Base-by-base conservation (phyloP, 1,140 invertebrate genomes). In the Danaus plexippus region DNA sequence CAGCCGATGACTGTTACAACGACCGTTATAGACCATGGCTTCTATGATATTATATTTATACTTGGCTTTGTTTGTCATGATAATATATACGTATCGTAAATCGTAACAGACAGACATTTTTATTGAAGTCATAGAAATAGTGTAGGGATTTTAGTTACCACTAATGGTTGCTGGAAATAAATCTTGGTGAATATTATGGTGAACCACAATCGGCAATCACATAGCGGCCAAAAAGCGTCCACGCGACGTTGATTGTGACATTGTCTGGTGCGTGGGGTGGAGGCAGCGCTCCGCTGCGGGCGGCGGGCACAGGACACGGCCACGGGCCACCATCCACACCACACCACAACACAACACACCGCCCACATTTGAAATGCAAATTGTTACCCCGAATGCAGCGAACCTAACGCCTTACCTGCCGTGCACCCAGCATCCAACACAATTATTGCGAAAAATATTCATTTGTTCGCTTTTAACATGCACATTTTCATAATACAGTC, bases 361-460 rank as follows among this genome's bases (percentile, higher is more conserved):
- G 71, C 76, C 79, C 76, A 71, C 73, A 86, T 86, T 86, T 86
- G 83, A 77, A 73, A 86, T 86, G 83, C 83, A 86, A 86, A 86
- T 86, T 75, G 75, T 76, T 73, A 74, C 77, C 68, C 75, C 64
- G 63, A 67, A 54, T 46, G 43, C 55, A 11, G 43, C 69, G 63
- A 73, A 67, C 74, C 72, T 77, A 73, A 73, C 75, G 69, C 78
- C 73, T 77, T 77, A 76, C 78, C 77, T 81, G 79, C 71, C 22
- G 22, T 70, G 64, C 71, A 75, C 74, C 73, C 75, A 64, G 69
- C 66, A 75, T 73, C 73, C 75, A 64, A 69, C 66, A 64, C 75
- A 77, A 82, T 85, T 85, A 85, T 83, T 77, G 64, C 75, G 77
- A 84, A 85, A 85, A 84, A 87, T 87, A 85, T 81, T 84, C 84